Evolutionary conservation across 35 echinoderm and acorn worm species (phyloP).

Genomic region (Holothuria glaberrima): DNA sequence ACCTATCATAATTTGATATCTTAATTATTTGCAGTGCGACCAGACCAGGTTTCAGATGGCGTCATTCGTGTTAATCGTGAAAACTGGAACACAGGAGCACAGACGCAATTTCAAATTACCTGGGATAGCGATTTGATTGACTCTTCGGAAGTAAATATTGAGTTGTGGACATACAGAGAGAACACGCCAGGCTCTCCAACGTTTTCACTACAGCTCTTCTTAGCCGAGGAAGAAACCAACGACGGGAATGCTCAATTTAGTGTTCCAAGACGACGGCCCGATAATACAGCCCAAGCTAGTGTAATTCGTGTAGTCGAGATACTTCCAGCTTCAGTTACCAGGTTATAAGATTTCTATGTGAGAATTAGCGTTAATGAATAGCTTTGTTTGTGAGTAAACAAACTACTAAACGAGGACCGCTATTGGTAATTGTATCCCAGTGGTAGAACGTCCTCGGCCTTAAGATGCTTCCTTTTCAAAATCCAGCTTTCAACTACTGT

Average conservation of each 20-base stretch:
- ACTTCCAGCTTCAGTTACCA: not conserved
- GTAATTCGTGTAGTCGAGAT: conserved; percentile 17
- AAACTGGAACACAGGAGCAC: not conserved
- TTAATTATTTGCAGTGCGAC: too few relatives aligned
- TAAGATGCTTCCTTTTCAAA: too few relatives aligned
- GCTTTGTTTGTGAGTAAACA: too few relatives aligned
- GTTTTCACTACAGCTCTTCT: not conserved
- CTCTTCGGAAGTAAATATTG: not conserved
- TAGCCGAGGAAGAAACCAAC: not conserved
- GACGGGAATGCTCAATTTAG: not conserved
- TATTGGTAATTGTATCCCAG: too few relatives aligned
- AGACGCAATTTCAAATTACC: not conserved
- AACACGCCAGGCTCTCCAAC: not conserved
- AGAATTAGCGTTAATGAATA: too few relatives aligned
- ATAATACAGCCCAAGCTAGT: not conserved
- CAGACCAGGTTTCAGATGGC: not conserved
- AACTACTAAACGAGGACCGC: too few relatives aligned
- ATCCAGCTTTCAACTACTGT: too few relatives aligned
- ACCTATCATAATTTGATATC: too few relatives aligned
- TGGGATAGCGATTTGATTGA: not conserved
- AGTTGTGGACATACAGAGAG: conserved; percentile 8
- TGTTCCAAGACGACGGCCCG: too few relatives aligned
- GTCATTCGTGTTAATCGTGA: not conserved
- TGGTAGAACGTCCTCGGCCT: too few relatives aligned
- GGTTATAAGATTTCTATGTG: not conserved